Conservation (phyloP, 2,113 vertebrate species). For the Ibidorhyncha struthersii region DNA sequence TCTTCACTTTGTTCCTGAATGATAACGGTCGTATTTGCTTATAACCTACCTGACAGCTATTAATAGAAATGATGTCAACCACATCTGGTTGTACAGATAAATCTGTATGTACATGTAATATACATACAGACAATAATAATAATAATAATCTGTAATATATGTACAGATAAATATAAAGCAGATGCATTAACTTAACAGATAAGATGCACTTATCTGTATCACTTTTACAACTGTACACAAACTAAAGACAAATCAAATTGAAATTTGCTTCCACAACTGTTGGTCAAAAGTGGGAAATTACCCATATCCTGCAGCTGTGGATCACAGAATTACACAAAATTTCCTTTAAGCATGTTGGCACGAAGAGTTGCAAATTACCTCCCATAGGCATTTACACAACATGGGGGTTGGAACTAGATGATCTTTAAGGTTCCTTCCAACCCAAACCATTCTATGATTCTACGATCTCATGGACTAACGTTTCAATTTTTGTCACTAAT, state of each 20-base stretch:
- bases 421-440: neutral
- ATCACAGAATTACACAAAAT: neutral
- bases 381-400: neutral
- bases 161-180: neutral
- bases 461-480: neutral
- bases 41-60: neutral
- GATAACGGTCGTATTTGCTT: neutral
- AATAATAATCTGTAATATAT: neutral
- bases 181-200: too few species aligned
- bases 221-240: neutral
- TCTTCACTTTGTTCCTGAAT: neutral
- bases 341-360: neutral
- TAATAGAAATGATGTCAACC: neutral
- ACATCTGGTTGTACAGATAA: neutral
- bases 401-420: neutral
- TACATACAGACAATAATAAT: too few species aligned
- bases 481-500: neutral
- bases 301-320: neutral
- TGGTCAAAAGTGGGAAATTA: neutral
- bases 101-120: neutral
- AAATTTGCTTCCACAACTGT: neutral
- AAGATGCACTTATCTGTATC: neutral
- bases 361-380: neutral
- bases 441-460: neutral
- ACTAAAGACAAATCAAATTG: neutral